Evolutionary conservation across 2,113 vertebrate genomes (phyloP).

Genomic region (Phylloscopus trochiloides): DNA sequence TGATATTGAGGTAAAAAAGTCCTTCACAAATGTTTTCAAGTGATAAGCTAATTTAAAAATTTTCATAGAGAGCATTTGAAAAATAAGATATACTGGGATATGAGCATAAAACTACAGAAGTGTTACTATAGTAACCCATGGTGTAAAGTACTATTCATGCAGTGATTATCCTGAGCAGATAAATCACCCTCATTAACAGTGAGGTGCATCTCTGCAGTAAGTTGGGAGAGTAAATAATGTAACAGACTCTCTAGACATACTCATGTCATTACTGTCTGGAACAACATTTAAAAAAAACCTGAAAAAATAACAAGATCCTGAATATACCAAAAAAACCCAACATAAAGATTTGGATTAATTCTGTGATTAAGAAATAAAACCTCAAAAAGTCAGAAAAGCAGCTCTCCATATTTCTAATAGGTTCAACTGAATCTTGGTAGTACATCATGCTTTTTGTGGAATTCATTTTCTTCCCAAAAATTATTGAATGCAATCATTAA

Average conservation of each 20-base stretch:
- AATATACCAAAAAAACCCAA: not conserved
- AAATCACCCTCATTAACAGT: conserved; percentile 42
- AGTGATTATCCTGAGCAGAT: conserved; percentile 7
- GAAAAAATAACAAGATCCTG: not conserved
- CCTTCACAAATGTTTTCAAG: conserved; percentile 59
- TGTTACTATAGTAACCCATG: conserved; percentile 53
- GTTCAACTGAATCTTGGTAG: not conserved
- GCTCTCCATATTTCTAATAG: not conserved
- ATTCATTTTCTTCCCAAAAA: not conserved
- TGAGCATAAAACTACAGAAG: not conserved
- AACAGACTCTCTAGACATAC: not conserved
- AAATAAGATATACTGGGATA: conserved; percentile 29
- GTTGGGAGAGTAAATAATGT: conserved; percentile 3
- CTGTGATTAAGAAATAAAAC: not conserved
- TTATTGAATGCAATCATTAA: not conserved
- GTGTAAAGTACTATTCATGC: conserved; percentile 9
- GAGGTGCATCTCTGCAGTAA: not conserved
- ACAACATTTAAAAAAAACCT: not conserved
- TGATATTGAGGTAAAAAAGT: conserved; percentile 31
- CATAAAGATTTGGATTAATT: not conserved
- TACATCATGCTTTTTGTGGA: not conserved
- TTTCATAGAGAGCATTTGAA: conserved; percentile 22
- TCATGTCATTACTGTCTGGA: not conserved
- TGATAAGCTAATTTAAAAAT: conserved; percentile 64
- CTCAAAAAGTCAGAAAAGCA: not conserved